Evolutionary conservation across 2,888 invertebrate genomes (phyloP).

Genomic region (Cheilosia grossa): DNA sequence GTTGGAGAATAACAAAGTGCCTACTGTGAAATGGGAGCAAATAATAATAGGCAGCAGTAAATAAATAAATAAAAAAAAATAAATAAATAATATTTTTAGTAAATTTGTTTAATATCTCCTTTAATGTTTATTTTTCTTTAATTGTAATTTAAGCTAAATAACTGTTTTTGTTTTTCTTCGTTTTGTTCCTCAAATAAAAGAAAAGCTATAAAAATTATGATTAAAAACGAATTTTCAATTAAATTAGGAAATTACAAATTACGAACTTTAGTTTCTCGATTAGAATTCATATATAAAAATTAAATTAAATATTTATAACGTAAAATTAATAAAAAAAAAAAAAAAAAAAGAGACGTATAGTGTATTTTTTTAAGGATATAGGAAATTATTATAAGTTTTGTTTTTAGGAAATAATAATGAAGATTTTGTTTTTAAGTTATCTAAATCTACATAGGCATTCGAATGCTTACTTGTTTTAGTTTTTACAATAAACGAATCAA

Average conservation of each 20-base stretch:
- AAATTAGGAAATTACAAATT: constrained; percentile 9
- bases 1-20: constrained; percentile 8
- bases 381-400: constrained; percentile 2
- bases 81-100: not conserved
- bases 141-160: constrained; percentile 20
- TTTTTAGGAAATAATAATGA: constrained; percentile 12
- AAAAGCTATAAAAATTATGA: constrained; percentile 2
- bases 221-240: not conserved
- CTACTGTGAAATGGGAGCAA: not conserved
- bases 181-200: too few relatives aligned
- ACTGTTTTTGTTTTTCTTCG: too few relatives aligned
- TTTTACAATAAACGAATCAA: constrained; percentile 44
- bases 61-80: not conserved
- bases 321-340: constrained; percentile 3
- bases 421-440: constrained; percentile 1
- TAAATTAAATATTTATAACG: constrained; percentile 25
- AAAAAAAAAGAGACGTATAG: not conserved
- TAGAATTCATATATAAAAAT: constrained; percentile 11
- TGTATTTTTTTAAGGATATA: constrained; percentile 8
- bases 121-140: constrained; percentile 8
- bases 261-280: constrained; percentile 12
- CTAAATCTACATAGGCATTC: constrained; percentile 17
- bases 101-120: constrained; percentile 2
- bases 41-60: not conserved
- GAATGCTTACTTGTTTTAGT: constrained; percentile 17